Evolutionary conservation across 2,113 vertebrate genomes (phyloP).

Genomic region (Megaceryle maxima): DNA sequence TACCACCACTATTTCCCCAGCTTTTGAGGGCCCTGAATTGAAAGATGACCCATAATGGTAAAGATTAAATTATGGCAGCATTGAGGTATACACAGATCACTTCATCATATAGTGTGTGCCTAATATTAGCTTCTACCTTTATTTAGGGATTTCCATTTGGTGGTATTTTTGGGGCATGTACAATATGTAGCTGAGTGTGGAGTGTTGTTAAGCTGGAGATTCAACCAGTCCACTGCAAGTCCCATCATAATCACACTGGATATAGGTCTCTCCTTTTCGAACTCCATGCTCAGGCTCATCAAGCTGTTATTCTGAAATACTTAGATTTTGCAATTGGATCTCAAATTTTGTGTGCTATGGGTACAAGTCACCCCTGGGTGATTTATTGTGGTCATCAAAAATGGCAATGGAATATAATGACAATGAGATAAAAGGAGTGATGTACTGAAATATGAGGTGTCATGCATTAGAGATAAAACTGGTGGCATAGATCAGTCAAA

Average conservation of each 20-base stretch:
- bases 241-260: background rate
- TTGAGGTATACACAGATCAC: background rate
- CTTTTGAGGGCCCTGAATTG: background rate
- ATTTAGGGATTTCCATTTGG: background rate
- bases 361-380: background rate
- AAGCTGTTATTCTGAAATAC: background rate
- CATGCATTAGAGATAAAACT: background rate
- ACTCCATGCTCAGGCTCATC: background rate
- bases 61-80: background rate
- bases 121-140: background rate
- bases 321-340: background rate
- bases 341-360: background rate
- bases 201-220: background rate
- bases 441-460: background rate
- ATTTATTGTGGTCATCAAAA: background rate
- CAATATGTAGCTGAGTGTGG: background rate
- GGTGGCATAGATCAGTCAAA: background rate
- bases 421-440: background rate
- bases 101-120: background rate
- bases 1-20: background rate
- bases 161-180: background rate
- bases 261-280: background rate
- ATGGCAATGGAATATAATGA: background rate
- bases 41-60: background rate
- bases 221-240: background rate